phyloP scores from a whole-genome alignment of 2,797 vertebrate genomes.

The Prionace glauca region DNA sequence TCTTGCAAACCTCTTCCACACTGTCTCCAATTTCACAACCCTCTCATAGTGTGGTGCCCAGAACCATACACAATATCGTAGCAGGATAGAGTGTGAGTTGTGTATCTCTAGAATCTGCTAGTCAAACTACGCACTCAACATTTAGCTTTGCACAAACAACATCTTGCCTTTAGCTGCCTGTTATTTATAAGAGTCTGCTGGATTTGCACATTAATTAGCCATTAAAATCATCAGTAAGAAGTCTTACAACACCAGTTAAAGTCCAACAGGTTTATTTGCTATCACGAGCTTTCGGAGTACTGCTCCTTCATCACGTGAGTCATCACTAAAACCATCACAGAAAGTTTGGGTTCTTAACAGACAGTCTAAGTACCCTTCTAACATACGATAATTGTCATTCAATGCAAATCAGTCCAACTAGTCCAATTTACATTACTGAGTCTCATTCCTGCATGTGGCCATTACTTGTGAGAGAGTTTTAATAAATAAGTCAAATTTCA shows the following conservation, averaged over 20 bases:
- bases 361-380: too few relatives aligned
- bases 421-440: not conserved
- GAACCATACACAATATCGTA: too few relatives aligned
- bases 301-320: too few relatives aligned
- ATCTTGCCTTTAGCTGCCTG: too few relatives aligned
- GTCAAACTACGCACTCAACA: not conserved
- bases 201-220: not conserved
- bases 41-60: too few relatives aligned
- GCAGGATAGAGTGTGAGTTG: not conserved
- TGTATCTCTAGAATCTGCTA: not conserved
- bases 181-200: not conserved
- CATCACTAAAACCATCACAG: not conserved
- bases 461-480: not conserved
- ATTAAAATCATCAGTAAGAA: not conserved
- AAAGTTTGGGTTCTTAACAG: too few relatives aligned
- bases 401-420: not conserved
- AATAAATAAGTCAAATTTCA: not conserved
- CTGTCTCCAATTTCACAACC: too few relatives aligned
- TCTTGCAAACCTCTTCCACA: too few relatives aligned
- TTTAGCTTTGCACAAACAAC: not conserved
- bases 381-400: not conserved
- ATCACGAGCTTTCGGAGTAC: too few relatives aligned
- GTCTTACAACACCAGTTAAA: too few relatives aligned
- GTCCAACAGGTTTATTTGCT: too few relatives aligned
- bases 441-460: too few relatives aligned